Percentiles rank a stretch among this genome's conserved stretches.
Conservation (phyloP, 35 echinoderm and acorn worm species). For the Apostichopus parvimensis region DNA sequence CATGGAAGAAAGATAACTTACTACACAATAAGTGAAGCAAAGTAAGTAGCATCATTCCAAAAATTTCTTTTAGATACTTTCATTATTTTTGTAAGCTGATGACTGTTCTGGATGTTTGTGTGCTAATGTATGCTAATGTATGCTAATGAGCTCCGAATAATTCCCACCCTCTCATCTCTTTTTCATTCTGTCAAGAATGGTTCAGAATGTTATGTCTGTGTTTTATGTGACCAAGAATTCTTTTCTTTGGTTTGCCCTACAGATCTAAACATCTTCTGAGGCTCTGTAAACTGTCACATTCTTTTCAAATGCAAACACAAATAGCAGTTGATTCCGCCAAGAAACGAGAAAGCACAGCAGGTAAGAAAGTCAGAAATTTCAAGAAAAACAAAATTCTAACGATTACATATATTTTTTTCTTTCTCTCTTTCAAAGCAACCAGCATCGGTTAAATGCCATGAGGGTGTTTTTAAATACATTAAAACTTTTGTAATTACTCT, state of each 20-base stretch:
- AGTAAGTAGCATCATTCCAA: conserved; percentile 60
- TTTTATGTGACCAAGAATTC: not conserved
- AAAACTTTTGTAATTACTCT: too few species aligned
- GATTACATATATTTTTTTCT: not conserved
- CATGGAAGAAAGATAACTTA: conserved; percentile 90
- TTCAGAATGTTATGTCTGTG: not conserved
- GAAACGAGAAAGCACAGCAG: conserved; percentile 83
- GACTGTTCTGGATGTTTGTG: too few species aligned
- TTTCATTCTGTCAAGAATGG: not conserved
- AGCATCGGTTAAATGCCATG: too few species aligned
- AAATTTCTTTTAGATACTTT: too few species aligned
- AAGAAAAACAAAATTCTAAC: too few species aligned
- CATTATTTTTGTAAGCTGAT: too few species aligned
- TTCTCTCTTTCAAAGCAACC: not conserved
- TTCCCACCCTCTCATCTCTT: too few species aligned
- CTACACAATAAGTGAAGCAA: conserved; percentile 88
- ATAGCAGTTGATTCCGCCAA: conserved; percentile 76
- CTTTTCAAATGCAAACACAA: conserved; percentile 98
- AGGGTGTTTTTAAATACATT: too few species aligned
- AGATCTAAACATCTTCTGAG: conserved; percentile 92
- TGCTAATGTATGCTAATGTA: too few species aligned
- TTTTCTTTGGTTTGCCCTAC: not conserved
- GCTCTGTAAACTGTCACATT: conserved; percentile 92
- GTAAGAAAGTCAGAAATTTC: conserved; percentile 1
- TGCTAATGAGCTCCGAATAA: too few species aligned